phyloP scores from a whole-genome alignment of 2,888 invertebrate genomes.

The Eucera pruinosa region DNA sequence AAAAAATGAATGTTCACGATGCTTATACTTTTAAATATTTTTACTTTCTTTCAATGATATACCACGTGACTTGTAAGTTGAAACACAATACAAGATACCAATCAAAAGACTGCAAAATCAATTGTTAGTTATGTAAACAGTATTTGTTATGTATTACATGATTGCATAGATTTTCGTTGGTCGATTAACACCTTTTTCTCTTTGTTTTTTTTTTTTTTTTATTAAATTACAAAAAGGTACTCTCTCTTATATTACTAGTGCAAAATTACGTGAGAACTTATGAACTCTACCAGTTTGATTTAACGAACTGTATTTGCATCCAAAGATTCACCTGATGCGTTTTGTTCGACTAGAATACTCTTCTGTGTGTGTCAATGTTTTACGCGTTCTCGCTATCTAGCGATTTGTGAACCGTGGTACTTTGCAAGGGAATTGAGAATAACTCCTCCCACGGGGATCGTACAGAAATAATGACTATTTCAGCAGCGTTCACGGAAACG shows the following conservation, averaged over 20 bases:
- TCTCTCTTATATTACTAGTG: neutral
- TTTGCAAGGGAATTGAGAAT: slow-evolving; percentile 85
- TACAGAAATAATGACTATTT: slow-evolving; percentile 85
- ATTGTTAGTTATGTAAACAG: neutral
- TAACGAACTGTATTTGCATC: slow-evolving; percentile 5
- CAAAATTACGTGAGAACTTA: slow-evolving; percentile 4
- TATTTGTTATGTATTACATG: neutral
- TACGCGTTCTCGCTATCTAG: slow-evolving; percentile 42
- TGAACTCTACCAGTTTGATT: slow-evolving; percentile 15
- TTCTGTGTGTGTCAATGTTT: slow-evolving; percentile 14
- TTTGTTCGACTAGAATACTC: slow-evolving; percentile 50
- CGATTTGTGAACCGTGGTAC: slow-evolving; percentile 71
- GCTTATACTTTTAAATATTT: slow-evolving; percentile 9
- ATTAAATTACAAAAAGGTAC: slow-evolving; percentile 12
- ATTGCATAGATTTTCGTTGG: slow-evolving; percentile 12
- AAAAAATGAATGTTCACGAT: neutral
- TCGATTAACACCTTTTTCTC: slow-evolving; percentile 3
- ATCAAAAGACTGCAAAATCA: neutral
- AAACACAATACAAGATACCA: neutral
- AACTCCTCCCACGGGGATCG: slow-evolving; percentile 86
- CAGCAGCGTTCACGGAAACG: slow-evolving; percentile 84
- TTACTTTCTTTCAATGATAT: neutral
- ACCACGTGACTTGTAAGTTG: neutral
- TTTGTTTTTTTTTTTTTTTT: neutral
- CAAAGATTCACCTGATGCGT: slow-evolving; percentile 4